Percentiles rank a stretch among this genome's conserved stretches.
These are phyloP conservation scores for Helogale parvula DNA, from an alignment of 2,113 vertebrate genomes.

Conservation along the genomic window DNA sequence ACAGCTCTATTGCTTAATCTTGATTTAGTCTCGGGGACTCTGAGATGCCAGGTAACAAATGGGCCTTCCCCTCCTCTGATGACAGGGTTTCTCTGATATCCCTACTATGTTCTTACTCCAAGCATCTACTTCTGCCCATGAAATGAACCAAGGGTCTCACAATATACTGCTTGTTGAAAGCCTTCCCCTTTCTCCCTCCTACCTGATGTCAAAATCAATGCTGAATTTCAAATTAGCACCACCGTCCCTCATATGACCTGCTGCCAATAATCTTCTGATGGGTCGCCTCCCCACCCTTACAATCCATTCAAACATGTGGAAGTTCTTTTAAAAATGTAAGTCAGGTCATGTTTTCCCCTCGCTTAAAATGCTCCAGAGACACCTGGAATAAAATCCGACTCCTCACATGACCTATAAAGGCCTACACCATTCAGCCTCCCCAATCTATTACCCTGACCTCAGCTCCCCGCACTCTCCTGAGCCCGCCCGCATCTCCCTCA, in stretches of 20 bases:
- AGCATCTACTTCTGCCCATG: neutral
- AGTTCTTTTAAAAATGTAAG: neutral
- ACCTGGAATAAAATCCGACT: neutral
- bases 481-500: neutral
- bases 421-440: no score
- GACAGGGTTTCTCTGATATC: neutral
- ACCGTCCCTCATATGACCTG: neutral
- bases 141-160: neutral
- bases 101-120: neutral
- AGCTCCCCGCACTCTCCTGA: no score
- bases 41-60: neutral
- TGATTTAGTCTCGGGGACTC: neutral
- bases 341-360: neutral
- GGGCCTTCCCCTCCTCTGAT: neutral
- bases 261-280: neutral
- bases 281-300: neutral
- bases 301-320: neutral
- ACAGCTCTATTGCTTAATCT: neutral
- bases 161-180: neutral
- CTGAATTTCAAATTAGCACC: neutral
- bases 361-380: slow-evolving; percentile 21
- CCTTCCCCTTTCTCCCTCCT: neutral
- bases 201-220: neutral
- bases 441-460: neutral
- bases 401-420: neutral